Base-by-base conservation (phyloP, 2,113 vertebrate species). In the Ceyx margarethae region DNA sequence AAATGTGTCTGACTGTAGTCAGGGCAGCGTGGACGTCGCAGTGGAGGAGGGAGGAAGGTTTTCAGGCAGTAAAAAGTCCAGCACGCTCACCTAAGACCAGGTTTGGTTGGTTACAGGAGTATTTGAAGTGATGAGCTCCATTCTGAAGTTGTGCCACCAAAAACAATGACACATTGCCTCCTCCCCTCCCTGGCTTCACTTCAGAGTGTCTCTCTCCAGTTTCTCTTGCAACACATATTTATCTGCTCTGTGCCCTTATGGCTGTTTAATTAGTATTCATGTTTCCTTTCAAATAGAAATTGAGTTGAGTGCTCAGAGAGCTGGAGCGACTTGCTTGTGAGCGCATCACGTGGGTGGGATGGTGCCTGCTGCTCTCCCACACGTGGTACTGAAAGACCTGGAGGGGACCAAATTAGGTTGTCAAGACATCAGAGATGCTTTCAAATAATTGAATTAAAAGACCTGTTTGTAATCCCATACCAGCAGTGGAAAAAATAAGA, bases 201-300 rank as follows among this genome's bases (percentile, higher is more conserved):
- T 92, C 92, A 92, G 71, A 93, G 80, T 4, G 54, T 8, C 43
- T 89, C 71, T 85, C 74, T 94, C 77, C 81, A 75, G 62, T 83
- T 87, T 54, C 81, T 92, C 81, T 60, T 45, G 48, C 73, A 85
- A 78, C 68, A 76, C 75, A 72, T 56, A 69, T 91, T 91, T 89
- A 62, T 90, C 89, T 94, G 78, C 90, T 90, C 74, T n/a, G 21
- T 95, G 83, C 64, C 93, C 90, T 92, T 87, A 65, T 94, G 89
- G 90, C 92, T 93, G 71, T 75, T 93, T 80, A 74, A 75, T 95
- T 89, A 93, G 86, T 22, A 56, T 60, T 81, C 76, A 14, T 72
- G 67, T 35, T 95, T 84, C 89, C 91, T 81, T 86, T 82, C 81
- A 51, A 68, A 48, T 7, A 74, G 77, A 85, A 79, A 69, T 57